phyloP scores from a whole-genome alignment of 2,797 vertebrate species.

The Sebastes vulpes region DNA sequence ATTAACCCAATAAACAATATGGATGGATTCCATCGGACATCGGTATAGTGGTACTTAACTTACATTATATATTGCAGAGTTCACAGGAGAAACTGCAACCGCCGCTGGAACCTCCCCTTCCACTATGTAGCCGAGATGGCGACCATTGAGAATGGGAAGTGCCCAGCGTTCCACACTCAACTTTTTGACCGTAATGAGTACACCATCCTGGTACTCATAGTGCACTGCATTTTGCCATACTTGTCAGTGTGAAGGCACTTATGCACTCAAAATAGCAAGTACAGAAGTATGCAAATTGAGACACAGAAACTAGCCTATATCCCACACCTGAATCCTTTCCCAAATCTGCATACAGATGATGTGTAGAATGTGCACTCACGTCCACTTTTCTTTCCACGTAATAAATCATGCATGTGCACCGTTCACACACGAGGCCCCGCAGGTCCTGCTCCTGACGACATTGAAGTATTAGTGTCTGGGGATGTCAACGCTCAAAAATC shows the following conservation, averaged over 20 bases:
- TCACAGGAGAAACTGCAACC: no score
- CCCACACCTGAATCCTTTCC: neutral
- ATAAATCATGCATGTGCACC: slow-evolving; percentile 27
- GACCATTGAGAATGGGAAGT: no score
- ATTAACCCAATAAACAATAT: neutral
- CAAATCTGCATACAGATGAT: neutral
- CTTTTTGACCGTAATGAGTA: neutral
- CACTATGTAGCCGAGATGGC: no score
- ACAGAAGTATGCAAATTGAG: neutral
- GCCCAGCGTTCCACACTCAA: neutral
- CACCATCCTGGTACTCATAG: neutral
- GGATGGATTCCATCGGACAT: rapidly evolving
- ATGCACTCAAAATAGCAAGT: neutral
- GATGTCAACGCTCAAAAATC: slow-evolving; percentile 46
- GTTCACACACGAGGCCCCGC: slow-evolving; percentile 12
- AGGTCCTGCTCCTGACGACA: slow-evolving; percentile 21
- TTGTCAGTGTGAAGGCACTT: neutral
- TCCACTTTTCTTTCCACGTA: neutral
- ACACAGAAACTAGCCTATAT: neutral
- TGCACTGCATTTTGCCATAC: neutral
- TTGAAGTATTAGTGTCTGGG: slow-evolving; percentile 45
- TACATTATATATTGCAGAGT: neutral
- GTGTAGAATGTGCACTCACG: neutral
- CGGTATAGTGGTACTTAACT: neutral
- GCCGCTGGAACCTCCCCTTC: no score